Evolutionary conservation across 2,797 vertebrate species (phyloP).

Genomic region (Brachyrhaphis roseni): DNA sequence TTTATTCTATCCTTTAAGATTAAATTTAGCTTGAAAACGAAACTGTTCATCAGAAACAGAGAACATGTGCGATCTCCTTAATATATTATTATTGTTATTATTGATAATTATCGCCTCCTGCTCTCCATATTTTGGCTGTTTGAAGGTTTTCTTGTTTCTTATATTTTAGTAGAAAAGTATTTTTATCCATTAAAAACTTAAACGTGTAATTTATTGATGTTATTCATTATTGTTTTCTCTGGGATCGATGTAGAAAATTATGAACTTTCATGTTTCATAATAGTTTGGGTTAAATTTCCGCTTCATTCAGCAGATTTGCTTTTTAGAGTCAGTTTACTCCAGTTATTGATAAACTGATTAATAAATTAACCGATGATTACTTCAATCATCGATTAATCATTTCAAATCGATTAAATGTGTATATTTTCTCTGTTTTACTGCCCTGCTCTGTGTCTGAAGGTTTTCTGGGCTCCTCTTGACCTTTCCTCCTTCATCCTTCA

Average conservation of each 20-base stretch:
- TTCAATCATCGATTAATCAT: too few species aligned
- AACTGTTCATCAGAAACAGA: not conserved
- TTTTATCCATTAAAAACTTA: not conserved
- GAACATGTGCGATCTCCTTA: not conserved
- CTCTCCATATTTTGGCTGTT: not conserved
- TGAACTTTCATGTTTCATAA: too few species aligned
- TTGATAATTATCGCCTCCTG: not conserved
- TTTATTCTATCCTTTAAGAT: not conserved
- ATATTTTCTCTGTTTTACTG: too few species aligned
- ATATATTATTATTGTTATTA: not conserved
- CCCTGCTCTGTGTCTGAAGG: too few species aligned
- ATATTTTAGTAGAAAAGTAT: not conserved
- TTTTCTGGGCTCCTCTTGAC: slow-evolving; percentile 1
- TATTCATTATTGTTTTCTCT: not conserved
- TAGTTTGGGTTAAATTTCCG: too few species aligned
- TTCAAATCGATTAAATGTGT: too few species aligned
- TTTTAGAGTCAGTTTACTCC: too few species aligned
- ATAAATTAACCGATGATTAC: too few species aligned
- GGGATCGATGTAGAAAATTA: too few species aligned
- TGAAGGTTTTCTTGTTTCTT: not conserved
- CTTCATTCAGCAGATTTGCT: too few species aligned
- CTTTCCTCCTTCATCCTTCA: slow-evolving; percentile 39
- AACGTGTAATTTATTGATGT: not conserved
- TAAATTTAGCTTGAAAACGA: not conserved
- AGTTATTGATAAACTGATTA: too few species aligned